These are phyloP conservation scores for Charanyca ferruginea DNA, from an alignment of 2,888 invertebrate genomes.

Conservation along the genomic window DNA sequence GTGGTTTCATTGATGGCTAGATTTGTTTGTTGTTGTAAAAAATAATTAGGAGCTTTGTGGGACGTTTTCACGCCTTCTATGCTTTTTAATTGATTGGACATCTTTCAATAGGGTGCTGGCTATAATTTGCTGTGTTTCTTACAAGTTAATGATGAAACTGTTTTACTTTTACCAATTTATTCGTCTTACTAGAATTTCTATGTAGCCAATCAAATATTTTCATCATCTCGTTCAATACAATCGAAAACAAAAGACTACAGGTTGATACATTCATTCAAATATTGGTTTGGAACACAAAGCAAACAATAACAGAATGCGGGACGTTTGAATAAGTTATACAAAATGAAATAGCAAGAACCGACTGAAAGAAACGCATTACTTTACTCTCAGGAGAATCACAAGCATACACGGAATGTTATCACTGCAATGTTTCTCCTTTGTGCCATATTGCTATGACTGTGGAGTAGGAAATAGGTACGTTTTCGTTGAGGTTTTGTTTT, in stretches of 20 bases:
- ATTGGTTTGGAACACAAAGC: not conserved
- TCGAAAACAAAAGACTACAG: not conserved
- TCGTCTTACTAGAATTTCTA: not conserved
- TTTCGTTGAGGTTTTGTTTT: slow-evolving; percentile 12
- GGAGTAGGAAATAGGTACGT: not conserved
- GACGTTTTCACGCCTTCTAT: not conserved
- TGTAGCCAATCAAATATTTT: not conserved
- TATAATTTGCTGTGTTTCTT: too few relatives aligned
- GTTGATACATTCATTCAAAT: not conserved
- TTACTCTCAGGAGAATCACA: slow-evolving; percentile 19
- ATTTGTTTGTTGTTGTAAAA: slow-evolving; percentile 5
- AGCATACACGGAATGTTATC: slow-evolving; percentile 40
- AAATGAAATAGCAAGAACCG: slow-evolving; percentile 34
- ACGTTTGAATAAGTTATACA: slow-evolving; percentile 18
- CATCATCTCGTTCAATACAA: not conserved
- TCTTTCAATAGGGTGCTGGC: not conserved
- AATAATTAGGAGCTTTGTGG: not conserved
- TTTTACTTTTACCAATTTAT: not conserved
- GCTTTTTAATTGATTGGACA: slow-evolving; percentile 2
- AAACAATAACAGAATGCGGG: not conserved
- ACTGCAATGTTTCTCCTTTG: slow-evolving; percentile 48
- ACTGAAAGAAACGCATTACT: slow-evolving; percentile 34
- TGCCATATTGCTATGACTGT: slow-evolving; percentile 39
- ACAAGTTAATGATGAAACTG: too few relatives aligned
- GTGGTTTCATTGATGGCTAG: slow-evolving; percentile 22